These are phyloP conservation scores for Cordilura impudica DNA, from an alignment of 2,888 invertebrate species.

Conservation along the genomic window DNA sequence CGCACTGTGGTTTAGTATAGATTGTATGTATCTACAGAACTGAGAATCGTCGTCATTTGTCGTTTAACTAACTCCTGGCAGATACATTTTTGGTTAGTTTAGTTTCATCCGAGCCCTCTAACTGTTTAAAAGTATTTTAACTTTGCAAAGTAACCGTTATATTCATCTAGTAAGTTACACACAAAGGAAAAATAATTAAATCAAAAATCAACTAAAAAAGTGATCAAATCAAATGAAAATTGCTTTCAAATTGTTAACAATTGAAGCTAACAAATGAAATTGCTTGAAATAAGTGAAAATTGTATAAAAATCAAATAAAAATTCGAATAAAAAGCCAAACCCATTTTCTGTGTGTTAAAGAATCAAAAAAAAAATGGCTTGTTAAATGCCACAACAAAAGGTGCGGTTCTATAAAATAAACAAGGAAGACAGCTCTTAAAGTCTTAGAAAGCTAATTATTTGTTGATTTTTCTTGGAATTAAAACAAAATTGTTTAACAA, in stretches of 20 bases:
- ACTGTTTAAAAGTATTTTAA: constrained; percentile 70
- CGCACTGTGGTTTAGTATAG: constrained; percentile 44
- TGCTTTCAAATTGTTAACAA: constrained; percentile 26
- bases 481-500: constrained; percentile 7
- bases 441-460: constrained; percentile 20
- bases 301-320: constrained; percentile 45
- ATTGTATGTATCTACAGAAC: constrained; percentile 61
- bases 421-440: constrained; percentile 10
- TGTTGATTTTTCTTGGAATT: background rate
- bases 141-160: constrained; percentile 40
- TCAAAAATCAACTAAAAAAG: constrained; percentile 31
- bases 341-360: constrained; percentile 51
- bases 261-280: constrained; percentile 47
- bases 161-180: constrained; percentile 39
- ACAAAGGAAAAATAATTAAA: constrained; percentile 28
- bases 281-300: constrained; percentile 54
- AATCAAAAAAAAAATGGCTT: constrained; percentile 28
- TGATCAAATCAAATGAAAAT: constrained; percentile 45
- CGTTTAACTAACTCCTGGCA: constrained; percentile 67
- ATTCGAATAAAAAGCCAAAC: constrained; percentile 57
- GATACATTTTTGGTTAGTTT: constrained; percentile 63
- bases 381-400: constrained; percentile 42
- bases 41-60: constrained; percentile 66
- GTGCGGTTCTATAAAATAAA: constrained; percentile 39
- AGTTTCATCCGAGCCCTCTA: constrained; percentile 75